Evolutionary conservation across 2,797 vertebrate species (phyloP).

Genomic region (Harpagifer antarcticus): DNA sequence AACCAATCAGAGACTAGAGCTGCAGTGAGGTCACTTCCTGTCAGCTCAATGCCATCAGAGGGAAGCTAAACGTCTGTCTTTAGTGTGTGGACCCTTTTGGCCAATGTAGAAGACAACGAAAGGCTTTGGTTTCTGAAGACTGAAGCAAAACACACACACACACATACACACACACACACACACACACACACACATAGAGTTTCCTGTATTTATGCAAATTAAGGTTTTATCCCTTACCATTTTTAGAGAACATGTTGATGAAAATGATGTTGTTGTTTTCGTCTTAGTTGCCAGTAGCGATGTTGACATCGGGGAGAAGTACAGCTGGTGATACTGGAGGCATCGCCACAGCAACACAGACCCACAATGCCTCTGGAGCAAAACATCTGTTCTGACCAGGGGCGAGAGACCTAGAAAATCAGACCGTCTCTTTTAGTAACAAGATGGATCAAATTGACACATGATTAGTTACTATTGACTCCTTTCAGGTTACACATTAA

Average conservation of each 20-base stretch:
- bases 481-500: background rate
- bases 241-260: slow-evolving; percentile 10
- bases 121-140: background rate
- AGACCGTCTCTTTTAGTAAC: background rate
- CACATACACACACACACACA: slow-evolving; percentile 4
- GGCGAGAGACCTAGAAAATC: slow-evolving; percentile 48
- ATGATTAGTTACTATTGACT: background rate
- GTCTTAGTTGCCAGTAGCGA: slow-evolving; percentile 47
- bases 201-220: slow-evolving; percentile 20
- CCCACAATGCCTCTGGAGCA: slow-evolving; percentile 55
- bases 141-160: background rate
- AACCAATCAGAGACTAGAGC: slow-evolving; percentile 19
- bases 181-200: background rate
- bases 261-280: slow-evolving; percentile 55
- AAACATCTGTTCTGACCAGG: slow-evolving; percentile 70
- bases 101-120: background rate
- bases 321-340: slow-evolving; percentile 73
- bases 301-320: slow-evolving; percentile 59
- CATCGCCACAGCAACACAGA: slow-evolving; percentile 59
- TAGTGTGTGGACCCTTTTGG: background rate
- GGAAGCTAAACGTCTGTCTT: slow-evolving; percentile 4
- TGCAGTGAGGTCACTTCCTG: slow-evolving; percentile 46
- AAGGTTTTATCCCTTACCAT: slow-evolving; percentile 5
- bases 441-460: background rate
- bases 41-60: slow-evolving; percentile 5